A percentile compares a stretch with the other conserved stretches of the same genome.
These are phyloP conservation scores for Cryptotermes secundus DNA, from an alignment of 1,140 invertebrate genomes.

Conservation along the genomic window DNA sequence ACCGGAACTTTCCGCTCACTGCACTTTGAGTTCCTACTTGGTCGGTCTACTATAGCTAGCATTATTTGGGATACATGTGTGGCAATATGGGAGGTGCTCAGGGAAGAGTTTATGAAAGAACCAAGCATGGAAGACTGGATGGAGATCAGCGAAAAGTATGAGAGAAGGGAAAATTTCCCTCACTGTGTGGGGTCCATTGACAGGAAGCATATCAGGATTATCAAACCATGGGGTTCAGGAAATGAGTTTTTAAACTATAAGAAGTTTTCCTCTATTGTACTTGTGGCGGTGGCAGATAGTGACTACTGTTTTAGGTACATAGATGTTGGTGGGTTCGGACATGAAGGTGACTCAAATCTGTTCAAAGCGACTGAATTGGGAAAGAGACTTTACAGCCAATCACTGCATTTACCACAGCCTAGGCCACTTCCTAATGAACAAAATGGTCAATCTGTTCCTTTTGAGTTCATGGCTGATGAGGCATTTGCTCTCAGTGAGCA, in stretches of 20 bases:
- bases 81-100: constrained; percentile 5
- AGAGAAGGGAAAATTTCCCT: neutral
- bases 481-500: constrained; percentile 48
- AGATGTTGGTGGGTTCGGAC: constrained; percentile 42
- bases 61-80: constrained; percentile 18
- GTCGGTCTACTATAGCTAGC: neutral
- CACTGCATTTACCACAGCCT: neutral
- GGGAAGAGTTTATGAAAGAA: constrained; percentile 13
- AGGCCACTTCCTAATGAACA: neutral
- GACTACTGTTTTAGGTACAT: constrained; percentile 39
- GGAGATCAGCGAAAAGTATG: neutral
- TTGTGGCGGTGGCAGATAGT: constrained; percentile 39
- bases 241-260: constrained; percentile 29
- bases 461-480: constrained; percentile 45
- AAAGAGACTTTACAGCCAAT: neutral
- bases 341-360: constrained; percentile 38
- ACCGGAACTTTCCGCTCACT: too few relatives aligned
- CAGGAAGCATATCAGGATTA: constrained; percentile 16
- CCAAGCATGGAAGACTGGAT: constrained; percentile 7
- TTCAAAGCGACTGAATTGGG: neutral
- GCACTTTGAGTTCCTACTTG: neutral
- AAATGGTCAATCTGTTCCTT: constrained; percentile 35
- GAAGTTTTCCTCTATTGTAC: constrained; percentile 37
- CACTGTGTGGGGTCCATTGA: constrained; percentile 18
- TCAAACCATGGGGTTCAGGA: constrained; percentile 36